These are phyloP conservation scores for Epinotia brunnichana DNA, from an alignment of 2,888 invertebrate species.

Conservation along the genomic window DNA sequence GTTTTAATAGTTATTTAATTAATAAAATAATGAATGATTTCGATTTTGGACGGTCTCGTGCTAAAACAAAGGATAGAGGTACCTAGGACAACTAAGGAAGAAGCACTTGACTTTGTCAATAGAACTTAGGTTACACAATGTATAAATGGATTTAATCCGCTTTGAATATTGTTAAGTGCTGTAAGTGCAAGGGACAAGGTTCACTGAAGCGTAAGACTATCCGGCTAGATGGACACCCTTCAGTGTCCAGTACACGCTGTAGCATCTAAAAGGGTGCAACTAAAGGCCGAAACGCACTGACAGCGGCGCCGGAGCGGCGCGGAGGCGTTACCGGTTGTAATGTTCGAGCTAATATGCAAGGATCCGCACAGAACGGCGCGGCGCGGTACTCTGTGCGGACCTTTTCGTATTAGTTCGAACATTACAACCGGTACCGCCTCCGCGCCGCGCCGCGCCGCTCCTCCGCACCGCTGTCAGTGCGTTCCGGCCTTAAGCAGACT, in stretches of 20 bases:
- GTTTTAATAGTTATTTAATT: not conserved
- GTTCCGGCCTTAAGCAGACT: too few relatives aligned
- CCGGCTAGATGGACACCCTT: conserved; percentile 22
- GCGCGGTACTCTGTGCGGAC: too few relatives aligned
- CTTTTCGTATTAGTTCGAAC: too few relatives aligned
- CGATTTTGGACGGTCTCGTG: too few relatives aligned
- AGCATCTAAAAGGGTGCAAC: not conserved
- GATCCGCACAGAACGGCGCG: too few relatives aligned
- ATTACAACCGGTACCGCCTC: too few relatives aligned
- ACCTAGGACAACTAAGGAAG: not conserved
- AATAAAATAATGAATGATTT: not conserved
- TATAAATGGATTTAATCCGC: not conserved
- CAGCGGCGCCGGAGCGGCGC: too few relatives aligned
- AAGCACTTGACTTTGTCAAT: not conserved
- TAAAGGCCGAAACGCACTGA: too few relatives aligned
- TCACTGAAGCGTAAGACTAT: conserved; percentile 14
- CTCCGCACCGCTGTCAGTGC: too few relatives aligned
- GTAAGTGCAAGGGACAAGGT: conserved; percentile 9
- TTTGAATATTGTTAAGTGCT: conserved; percentile 3
- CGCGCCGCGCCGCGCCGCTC: too few relatives aligned
- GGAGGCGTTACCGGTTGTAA: too few relatives aligned
- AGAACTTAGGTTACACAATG: not conserved
- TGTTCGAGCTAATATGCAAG: too few relatives aligned
- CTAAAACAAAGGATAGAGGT: not conserved
- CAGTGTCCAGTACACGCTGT: conserved; percentile 1